Evolutionary conservation across 2,888 invertebrate genomes (phyloP), one percentile per base, ranked within the genome.

Genomic region (Drosophila parthenogenetica): DNA sequence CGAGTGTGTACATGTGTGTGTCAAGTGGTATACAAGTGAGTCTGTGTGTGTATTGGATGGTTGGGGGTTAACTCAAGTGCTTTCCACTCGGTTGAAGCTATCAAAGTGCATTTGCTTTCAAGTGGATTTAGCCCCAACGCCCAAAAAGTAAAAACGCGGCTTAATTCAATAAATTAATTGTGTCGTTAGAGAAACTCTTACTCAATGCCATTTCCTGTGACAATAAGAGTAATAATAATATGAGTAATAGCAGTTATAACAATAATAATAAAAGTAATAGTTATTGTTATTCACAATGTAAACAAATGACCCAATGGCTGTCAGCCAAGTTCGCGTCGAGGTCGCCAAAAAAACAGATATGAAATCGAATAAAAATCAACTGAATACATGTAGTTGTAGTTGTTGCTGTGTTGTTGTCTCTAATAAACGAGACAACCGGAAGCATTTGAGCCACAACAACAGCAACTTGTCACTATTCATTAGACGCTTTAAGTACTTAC

Each of bases 141-240:
- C 45, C 16, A 35, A 60, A 64, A 51, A 29, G 10, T 4, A 29
- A 5, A 32, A 35, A 35, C 13, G 37, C 51, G 22, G 78, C 77
- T 74, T 73, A 69, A 76, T 75, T 76, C 73, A 79, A 87, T 84
- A 72, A 81, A 79, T 79, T 76, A 85, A 89, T 81, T 73, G 79
- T 73, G 74, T 70, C 84, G 65, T 81, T 80, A 74, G 70, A 72
- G 63, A 43, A 82, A 68, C 77, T 81, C 81, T 85, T 81, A 69
- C 64, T 39, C 57, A 43, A 11, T 42, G 42, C 7, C 67, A 85
- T 46, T 89, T 86, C 89, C 85, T 87, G 63, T 70, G 42, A 46
- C 25, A 45, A 60, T 53, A 53, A 51, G 57, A 35, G 35, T 13
- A n/a, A 29, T 10, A 35, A 19, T 3, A 55, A 39, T 32, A 29